Evolutionary conservation across 2,797 vertebrate species (phyloP), one percentile per base, ranked within the genome.

Genomic region (Fringilla coelebs): DNA sequence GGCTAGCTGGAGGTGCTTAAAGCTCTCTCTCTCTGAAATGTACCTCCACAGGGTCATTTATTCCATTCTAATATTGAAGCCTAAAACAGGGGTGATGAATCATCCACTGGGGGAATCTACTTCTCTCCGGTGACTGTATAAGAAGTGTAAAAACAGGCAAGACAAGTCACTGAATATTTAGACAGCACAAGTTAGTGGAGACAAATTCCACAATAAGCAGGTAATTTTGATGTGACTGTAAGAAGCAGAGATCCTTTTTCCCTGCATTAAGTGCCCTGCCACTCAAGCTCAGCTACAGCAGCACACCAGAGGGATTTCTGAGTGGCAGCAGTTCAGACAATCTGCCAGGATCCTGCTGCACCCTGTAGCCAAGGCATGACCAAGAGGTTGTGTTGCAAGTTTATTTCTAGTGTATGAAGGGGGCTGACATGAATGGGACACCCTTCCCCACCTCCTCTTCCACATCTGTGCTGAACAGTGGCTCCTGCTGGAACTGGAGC

Each of bases 101-200:
- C 90, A 95, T 78, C 77, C 74, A 70, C 70, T 81, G 51, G 52
- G 71, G 77, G 43, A 94, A 91, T 55, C 57, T 85, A 65, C 68
- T 85, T 94, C 83, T 75, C 61, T 88, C 43, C 2, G 5, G 46
- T 62, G 73, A 81, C 63, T 86, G 66, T 62, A 76, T 84, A 94
- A 91, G 80, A 36, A 88, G 62, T 9, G 14, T 48, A 73, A 78
- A 86, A 88, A 17, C 60, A 94, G 80, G 40, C 80, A 84, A 90
- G 91, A 84, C 84, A 90, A 88, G 85, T 73, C 77, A 82, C 46
- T 78, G 90, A 95, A 90, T 91, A 90, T 94, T 94, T 94, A 95
- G 95, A 95, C 76, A 94, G 90, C 72, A 66, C n/a, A 82, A 93
- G 94, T 86, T 94, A 93, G 88, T 32, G 67, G 60, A 94, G 93